Conservation (phyloP, 1,140 invertebrate genomes). For the Neotoxoptera formosana region DNA sequence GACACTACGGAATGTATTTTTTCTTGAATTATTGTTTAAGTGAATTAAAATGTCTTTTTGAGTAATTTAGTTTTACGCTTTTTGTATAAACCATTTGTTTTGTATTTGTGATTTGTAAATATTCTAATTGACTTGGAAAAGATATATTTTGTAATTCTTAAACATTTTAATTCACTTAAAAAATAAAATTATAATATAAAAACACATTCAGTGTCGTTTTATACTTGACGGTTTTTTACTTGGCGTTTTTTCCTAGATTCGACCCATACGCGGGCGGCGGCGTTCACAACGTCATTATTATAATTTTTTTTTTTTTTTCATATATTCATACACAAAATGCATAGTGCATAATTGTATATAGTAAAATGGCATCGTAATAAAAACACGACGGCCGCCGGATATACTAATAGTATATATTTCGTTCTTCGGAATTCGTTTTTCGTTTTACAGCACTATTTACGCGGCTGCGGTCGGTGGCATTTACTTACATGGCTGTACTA, state of each 20-base stretch:
- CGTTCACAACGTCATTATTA: background rate
- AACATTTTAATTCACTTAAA: slow-evolving; percentile 1
- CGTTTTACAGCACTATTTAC: background rate
- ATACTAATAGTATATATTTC: too few relatives aligned
- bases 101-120: background rate
- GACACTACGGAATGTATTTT: background rate
- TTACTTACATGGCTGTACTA: background rate
- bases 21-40: background rate
- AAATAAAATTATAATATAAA: background rate
- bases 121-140: background rate
- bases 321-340: too few relatives aligned
- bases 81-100: background rate
- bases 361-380: background rate
- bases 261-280: background rate
- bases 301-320: background rate
- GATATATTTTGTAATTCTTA: background rate
- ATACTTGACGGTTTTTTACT: background rate
- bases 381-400: background rate
- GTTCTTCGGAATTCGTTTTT: background rate
- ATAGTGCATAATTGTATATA: background rate
- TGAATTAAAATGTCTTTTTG: background rate
- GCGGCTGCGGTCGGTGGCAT: background rate
- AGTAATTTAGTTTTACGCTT: background rate
- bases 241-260: background rate
- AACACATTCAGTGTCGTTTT: background rate